A percentile compares a stretch with the other conserved stretches of the same genome.
These are phyloP conservation scores for Pedionomus torquatus DNA, from an alignment of 2,113 vertebrate genomes.

Conservation along the genomic window DNA sequence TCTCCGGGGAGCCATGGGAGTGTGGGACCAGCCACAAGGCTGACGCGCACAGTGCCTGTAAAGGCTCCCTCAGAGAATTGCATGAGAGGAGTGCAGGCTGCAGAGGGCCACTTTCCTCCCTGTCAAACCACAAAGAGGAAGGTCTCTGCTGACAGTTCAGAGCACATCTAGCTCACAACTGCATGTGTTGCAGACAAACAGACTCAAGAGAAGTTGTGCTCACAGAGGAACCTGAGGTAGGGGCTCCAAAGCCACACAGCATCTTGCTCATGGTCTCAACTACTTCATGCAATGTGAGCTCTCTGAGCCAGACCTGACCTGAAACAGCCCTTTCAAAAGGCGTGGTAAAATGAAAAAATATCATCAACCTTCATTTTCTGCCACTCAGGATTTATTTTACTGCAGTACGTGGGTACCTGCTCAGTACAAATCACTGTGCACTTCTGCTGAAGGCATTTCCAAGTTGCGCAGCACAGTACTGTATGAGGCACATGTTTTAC, in stretches of 20 bases:
- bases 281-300: neutral
- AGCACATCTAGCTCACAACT: neutral
- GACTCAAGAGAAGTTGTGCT: neutral
- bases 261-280: neutral
- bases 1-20: neutral
- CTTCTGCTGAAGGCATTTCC: neutral
- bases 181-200: rapidly evolving
- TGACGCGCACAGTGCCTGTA: neutral
- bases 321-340: neutral
- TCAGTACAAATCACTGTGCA: neutral
- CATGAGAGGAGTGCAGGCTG: rapidly evolving
- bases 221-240: neutral
- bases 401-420: neutral
- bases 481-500: neutral
- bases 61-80: neutral
- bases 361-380: neutral
- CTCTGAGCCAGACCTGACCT: neutral
- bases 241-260: rapidly evolving
- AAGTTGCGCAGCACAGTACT: neutral
- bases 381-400: neutral
- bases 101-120: neutral
- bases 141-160: neutral
- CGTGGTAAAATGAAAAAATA: neutral
- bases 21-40: neutral
- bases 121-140: neutral